These are phyloP conservation scores for Prunella strophiata DNA, from an alignment of 2,797 vertebrate species.

Conservation along the genomic window DNA sequence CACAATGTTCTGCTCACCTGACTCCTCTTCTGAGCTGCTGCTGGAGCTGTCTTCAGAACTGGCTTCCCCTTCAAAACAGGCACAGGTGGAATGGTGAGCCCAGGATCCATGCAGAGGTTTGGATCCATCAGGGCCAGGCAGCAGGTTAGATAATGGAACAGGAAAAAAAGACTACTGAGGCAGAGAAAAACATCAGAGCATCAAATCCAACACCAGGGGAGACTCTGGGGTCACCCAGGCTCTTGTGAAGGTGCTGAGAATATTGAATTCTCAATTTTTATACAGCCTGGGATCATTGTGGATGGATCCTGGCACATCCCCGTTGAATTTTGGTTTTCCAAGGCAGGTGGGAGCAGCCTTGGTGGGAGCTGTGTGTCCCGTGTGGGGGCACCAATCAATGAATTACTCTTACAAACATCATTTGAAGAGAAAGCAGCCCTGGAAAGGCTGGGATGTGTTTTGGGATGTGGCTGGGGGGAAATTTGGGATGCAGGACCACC, in stretches of 20 bases:
- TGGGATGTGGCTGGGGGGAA: background rate
- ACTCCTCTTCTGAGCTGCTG: conserved; percentile 53
- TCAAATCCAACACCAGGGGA: background rate
- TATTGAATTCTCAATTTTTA: background rate
- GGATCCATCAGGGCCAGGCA: background rate
- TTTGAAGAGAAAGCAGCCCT: fast-evolving
- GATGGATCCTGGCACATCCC: background rate
- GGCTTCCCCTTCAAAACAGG: conserved; percentile 27
- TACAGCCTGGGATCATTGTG: background rate
- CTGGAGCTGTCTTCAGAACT: background rate
- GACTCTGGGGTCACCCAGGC: background rate
- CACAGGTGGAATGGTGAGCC: background rate
- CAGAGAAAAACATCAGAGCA: background rate
- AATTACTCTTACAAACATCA: fast-evolving
- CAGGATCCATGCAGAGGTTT: background rate
- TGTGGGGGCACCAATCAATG: fast-evolving
- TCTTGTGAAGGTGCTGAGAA: background rate
- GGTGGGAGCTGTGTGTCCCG: fast-evolving
- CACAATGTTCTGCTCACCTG: background rate
- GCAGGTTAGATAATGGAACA: background rate
- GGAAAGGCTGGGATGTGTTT: background rate
- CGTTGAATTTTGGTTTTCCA: background rate
- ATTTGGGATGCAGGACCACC: fast-evolving
- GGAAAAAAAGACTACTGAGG: background rate
- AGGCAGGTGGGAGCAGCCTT: background rate